These are phyloP conservation scores for Drosophila suzukii DNA, from an alignment of 1,140 invertebrate genomes.

Conservation along the genomic window DNA sequence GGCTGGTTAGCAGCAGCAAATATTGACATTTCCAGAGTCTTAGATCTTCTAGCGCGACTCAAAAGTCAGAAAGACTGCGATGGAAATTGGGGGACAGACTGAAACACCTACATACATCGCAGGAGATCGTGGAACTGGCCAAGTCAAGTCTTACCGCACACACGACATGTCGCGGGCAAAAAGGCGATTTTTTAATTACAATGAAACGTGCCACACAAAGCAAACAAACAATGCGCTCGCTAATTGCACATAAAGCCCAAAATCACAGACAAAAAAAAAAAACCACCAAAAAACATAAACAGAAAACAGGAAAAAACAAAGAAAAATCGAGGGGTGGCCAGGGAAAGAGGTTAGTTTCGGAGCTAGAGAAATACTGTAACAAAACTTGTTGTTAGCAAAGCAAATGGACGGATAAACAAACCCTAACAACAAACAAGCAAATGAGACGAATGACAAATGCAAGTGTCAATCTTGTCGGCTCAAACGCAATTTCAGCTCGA, in stretches of 20 bases:
- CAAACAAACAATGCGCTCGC: constrained; percentile 69
- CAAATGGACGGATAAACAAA: constrained; percentile 72
- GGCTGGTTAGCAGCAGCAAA: constrained; percentile 15
- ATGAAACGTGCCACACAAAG: constrained; percentile 69
- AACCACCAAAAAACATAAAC: constrained; percentile 39
- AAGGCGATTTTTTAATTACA: constrained; percentile 71
- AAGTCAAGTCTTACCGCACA: constrained; percentile 18
- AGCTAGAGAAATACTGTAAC: constrained; percentile 48
- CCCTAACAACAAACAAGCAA: constrained; percentile 50
- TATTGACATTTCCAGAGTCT: constrained; percentile 46
- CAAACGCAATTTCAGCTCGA: constrained; percentile 47
- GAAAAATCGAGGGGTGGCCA: not conserved
- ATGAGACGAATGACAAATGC: constrained; percentile 70
- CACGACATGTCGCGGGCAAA: constrained; percentile 17
- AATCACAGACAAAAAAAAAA: constrained; percentile 34
- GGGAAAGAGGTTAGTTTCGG: not conserved
- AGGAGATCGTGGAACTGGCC: constrained; percentile 14
- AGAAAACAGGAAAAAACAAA: constrained; percentile 55
- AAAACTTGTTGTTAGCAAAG: constrained; percentile 61
- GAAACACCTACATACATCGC: constrained; percentile 35
- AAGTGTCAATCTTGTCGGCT: constrained; percentile 60
- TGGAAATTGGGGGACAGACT: constrained; percentile 9
- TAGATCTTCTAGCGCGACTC: constrained; percentile 11
- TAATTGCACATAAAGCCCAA: constrained; percentile 71
- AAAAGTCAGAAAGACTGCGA: not conserved